These are phyloP conservation scores for Hydrolagus colliei DNA, from an alignment of 2,797 vertebrate species.

Conservation along the genomic window DNA sequence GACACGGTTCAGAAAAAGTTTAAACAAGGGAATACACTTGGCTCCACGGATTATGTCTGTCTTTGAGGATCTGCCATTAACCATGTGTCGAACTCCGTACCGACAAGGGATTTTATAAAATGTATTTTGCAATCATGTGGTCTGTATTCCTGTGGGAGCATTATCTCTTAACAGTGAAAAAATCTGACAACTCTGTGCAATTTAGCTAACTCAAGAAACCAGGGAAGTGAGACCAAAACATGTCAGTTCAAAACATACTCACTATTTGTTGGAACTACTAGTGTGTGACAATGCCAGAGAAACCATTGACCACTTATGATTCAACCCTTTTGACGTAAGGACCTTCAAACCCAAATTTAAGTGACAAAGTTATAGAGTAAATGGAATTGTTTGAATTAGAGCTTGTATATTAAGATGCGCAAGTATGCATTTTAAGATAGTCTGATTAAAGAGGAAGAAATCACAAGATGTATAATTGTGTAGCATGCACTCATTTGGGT, in stretches of 20 bases:
- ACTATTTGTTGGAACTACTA: neutral
- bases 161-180: neutral
- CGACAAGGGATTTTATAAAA: neutral
- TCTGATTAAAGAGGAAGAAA: too few species aligned
- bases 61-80: slow-evolving; percentile 1
- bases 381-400: too few species aligned
- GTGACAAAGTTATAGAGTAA: too few species aligned
- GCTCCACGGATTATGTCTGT: neutral
- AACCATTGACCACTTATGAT: too few species aligned
- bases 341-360: too few species aligned
- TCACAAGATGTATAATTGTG: too few species aligned
- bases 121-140: neutral
- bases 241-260: neutral
- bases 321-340: too few species aligned
- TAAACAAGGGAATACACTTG: neutral
- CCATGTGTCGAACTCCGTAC: too few species aligned
- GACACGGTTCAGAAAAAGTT: neutral
- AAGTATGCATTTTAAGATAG: too few species aligned
- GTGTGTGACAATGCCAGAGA: neutral
- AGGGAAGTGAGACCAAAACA: neutral
- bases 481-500: too few species aligned
- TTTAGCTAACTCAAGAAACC: neutral
- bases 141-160: neutral
- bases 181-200: neutral
- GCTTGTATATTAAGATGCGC: too few species aligned